phyloP scores from a whole-genome alignment of 2,888 invertebrate genomes.

The Anoncus sp. region DNA sequence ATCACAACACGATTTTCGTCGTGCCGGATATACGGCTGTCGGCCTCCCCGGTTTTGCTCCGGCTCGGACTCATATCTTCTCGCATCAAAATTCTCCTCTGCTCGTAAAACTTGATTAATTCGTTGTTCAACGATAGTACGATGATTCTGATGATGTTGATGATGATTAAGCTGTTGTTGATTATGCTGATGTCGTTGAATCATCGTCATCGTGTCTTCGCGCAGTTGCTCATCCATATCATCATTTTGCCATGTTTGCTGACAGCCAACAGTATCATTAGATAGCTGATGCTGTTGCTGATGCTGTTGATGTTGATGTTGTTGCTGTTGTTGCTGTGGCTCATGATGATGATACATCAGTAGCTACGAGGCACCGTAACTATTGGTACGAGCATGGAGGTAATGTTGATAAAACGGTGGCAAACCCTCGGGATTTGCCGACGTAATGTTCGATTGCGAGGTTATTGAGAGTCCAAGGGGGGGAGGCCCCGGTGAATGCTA shows the following conservation, averaged over 20 bases:
- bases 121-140: constrained; percentile 48
- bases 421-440: constrained; percentile 74
- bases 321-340: constrained; percentile 55
- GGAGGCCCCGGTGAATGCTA: constrained; percentile 88
- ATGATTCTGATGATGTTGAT: constrained; percentile 47
- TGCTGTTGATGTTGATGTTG: constrained; percentile 73
- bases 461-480: constrained; percentile 82
- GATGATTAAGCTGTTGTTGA: constrained; percentile 34
- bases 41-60: constrained; percentile 77
- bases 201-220: constrained; percentile 57
- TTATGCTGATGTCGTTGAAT: constrained; percentile 51
- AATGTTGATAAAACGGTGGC: constrained; percentile 82
- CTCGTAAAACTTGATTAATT: constrained; percentile 56
- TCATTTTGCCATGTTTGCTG: constrained; percentile 58
- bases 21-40: constrained; percentile 66
- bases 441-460: constrained; percentile 77
- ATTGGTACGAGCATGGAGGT: constrained; percentile 80
- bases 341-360: constrained; percentile 66
- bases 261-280: constrained; percentile 28
- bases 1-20: constrained; percentile 61
- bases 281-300: constrained; percentile 53
- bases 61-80: constrained; percentile 74
- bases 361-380: constrained; percentile 80
- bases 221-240: constrained; percentile 58
- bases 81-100: constrained; percentile 60